Evolutionary conservation across 2,888 invertebrate genomes (phyloP), one percentile per base, ranked within the genome.

Genomic region (Pandemis corylana): DNA sequence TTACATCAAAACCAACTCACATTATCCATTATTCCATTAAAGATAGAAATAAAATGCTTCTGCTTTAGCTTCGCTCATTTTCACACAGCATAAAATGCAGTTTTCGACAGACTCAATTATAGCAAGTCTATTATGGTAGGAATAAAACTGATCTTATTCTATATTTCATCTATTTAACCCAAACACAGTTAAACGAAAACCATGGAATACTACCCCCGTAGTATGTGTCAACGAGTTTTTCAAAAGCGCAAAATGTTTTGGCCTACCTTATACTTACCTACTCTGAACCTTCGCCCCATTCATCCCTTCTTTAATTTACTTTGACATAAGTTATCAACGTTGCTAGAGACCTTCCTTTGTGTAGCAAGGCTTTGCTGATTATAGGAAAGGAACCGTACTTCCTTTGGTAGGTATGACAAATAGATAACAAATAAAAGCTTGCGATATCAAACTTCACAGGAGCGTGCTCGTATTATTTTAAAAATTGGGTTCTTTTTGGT

Each of bases 281-380:
- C 67, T 20, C 42, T 20, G 53, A 67, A 56, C 20, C 15, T 56
- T 9, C 12, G 10, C 56, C 7, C 15, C 15, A 56, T 68, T 56
- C 53, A 67, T 67, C 12, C 10, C 12, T 67, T 15, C 42, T 42
- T 56, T 56, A 56, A 56, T 67, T 67, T 56, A 20, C 20, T 67
- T 67, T 56, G 20, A 56, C 53, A 42, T 56, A 42, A 15, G 42
- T 56, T 67, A 56, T 41, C 13, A 66, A 10, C 12, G 7, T 41
- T 15, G 7, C 51, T 13, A 63, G 5, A 44, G 41, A 44, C 42
- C 63, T 63, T 63, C 13, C 15, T 63, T 63, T 63, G 15, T 15
- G 15, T 15, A 63, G 15, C 2, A 56, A 56, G 15, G 15, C n/a
- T 6, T 20, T 7, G 53, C 15, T 56, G 53, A 56, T 56, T 56